Base-by-base conservation (phyloP, 2,888 invertebrate genomes). In the Epinotia demarniana region DNA sequence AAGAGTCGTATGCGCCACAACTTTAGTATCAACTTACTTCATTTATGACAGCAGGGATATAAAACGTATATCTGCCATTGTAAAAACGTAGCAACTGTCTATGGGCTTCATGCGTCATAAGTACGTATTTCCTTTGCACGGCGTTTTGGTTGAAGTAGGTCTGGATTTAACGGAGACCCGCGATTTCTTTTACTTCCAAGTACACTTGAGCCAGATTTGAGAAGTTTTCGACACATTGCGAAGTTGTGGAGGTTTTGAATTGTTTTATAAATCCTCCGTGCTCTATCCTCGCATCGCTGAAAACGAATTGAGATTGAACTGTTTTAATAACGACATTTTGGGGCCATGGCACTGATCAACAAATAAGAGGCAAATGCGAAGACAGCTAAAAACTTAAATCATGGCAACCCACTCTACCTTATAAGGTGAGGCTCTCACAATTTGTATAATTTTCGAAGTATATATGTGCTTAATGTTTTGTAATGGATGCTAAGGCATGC, bases 61-160 rank as follows among this genome's bases (percentile, higher is more conserved):
- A 9, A 49, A 64, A 13, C 8, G 5, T 16, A 27, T 23, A 23
- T 16, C 23, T 49, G 63, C 49, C 23, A 49, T 64, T 49, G 23
- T 23, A 49, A 64, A 49, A 64, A 43, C 43, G 43, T 46, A 19
- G 18, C 43, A 43, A 46, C 33, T 63, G 18, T 43, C 18, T 46
- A 62, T 33, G 4, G 9, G 39, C 6, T n/a, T 16, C n/a, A n/a
- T 53, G 53, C 8, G 16, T 49, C 16, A 53, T 53, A 8, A 53
- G 53, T 53, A 16, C n/a, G 53, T 53, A 43, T 62, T 62, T 39
- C n/a, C 61, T n/a, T 62, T 62, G 39, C n/a, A 43, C 39, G 46
- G 16, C 23, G 3, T 23, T 23, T 49, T 12, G 49, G 43, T 23
- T 49, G 8, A 49, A 64, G 64, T 64, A 8, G 49, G 49, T 49